Conservation (phyloP, 37 sponge, comb jelly and placozoan genomes). For the Theonella swinhoei region DNA sequence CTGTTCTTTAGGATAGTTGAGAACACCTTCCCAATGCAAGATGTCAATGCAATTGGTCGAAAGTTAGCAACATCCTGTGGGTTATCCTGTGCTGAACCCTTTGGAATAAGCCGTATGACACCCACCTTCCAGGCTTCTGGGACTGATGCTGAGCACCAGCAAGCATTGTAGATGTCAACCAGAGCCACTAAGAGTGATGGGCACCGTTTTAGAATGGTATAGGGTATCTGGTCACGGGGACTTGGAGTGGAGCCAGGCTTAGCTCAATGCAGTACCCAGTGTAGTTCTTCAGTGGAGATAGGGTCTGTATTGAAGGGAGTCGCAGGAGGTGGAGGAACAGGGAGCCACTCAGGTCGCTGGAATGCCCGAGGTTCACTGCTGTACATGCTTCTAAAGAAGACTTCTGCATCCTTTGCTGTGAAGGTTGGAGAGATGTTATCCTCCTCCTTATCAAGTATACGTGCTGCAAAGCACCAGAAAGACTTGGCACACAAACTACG, state of each 20-base stretch:
- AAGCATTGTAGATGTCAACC: background rate
- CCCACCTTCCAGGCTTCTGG: background rate
- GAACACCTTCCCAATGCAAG: background rate
- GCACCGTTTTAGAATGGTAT: background rate
- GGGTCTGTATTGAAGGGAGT: background rate
- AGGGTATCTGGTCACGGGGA: background rate
- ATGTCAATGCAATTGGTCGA: background rate
- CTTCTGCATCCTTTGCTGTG: background rate
- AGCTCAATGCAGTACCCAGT: background rate
- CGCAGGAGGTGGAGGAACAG: background rate
- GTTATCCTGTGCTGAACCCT: background rate
- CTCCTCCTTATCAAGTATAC: too few species aligned
- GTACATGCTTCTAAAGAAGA: background rate
- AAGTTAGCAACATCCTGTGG: background rate
- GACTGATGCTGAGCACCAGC: background rate
- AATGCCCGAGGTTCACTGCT: background rate
- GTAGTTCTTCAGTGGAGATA: background rate
- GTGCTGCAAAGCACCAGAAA: conserved; percentile 2
- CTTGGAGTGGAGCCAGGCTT: background rate
- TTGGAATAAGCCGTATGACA: background rate
- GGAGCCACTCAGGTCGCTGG: background rate
- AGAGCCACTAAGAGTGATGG: background rate
- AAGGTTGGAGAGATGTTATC: background rate
- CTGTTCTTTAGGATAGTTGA: background rate
- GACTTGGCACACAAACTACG: background rate